These are phyloP conservation scores for Eurois occulta DNA, from an alignment of 2,888 invertebrate genomes.

Conservation along the genomic window DNA sequence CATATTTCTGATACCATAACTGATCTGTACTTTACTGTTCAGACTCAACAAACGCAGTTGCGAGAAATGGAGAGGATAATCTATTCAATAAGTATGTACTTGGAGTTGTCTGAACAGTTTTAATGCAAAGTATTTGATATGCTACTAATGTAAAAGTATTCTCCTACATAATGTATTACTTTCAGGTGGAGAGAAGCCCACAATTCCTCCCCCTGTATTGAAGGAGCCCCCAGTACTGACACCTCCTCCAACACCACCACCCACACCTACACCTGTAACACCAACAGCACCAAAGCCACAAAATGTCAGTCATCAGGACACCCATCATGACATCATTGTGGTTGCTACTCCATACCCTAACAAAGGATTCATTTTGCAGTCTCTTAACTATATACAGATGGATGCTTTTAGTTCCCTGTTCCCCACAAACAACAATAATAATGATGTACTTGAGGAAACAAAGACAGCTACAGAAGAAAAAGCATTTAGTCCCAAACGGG, in stretches of 20 bases:
- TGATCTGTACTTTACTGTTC: constrained; percentile 93
- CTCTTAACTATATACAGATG: constrained; percentile 88
- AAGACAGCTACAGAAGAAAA: constrained; percentile 67
- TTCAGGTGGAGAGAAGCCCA: constrained; percentile 78
- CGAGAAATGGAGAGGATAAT: constrained; percentile 92
- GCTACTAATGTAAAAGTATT: constrained; percentile 7
- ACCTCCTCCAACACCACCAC: constrained; percentile 34
- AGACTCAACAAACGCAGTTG: constrained; percentile 95
- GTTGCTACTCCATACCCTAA: constrained; percentile 84
- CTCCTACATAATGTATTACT: constrained; percentile 37
- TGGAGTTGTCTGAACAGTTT: background rate
- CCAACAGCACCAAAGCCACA: constrained; percentile 62
- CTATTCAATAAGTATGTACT: constrained; percentile 78
- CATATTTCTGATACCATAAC: constrained; percentile 92
- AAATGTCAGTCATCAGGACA: constrained; percentile 62
- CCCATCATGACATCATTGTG: constrained; percentile 49
- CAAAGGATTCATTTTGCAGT: constrained; percentile 85
- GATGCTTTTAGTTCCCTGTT: constrained; percentile 87
- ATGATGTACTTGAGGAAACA: constrained; percentile 53
- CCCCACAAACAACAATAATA: constrained; percentile 71
- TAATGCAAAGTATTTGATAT: background rate
- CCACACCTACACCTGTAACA: constrained; percentile 29
- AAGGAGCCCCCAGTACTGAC: constrained; percentile 51
- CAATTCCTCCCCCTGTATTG: constrained; percentile 64
- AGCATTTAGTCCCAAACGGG: constrained; percentile 70